A percentile compares a stretch with the other conserved stretches of the same genome.
These are phyloP conservation scores for Channallabes apus DNA, from an alignment of 2,797 vertebrate genomes.

Conservation along the genomic window DNA sequence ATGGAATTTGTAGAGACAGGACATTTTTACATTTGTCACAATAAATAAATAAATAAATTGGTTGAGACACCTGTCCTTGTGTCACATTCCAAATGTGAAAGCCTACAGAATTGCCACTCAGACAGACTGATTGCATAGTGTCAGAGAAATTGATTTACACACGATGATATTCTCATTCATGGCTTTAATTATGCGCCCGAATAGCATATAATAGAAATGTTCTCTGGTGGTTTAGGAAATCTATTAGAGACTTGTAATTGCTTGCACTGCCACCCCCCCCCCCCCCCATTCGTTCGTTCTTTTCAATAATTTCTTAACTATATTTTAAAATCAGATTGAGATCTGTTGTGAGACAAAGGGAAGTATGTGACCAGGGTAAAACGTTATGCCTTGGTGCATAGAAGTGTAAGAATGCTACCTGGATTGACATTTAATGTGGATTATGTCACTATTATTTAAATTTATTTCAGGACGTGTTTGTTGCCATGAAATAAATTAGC, in stretches of 20 bases:
- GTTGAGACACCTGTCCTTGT: background rate
- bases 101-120: background rate
- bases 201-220: slow-evolving; percentile 28
- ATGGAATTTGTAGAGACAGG: background rate
- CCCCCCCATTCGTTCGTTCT: background rate
- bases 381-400: background rate
- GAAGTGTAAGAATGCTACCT: background rate
- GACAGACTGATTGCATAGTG: slow-evolving; percentile 17
- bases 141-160: slow-evolving; percentile 67
- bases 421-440: background rate
- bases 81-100: background rate
- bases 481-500: background rate
- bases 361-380: slow-evolving; percentile 3
- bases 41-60: background rate
- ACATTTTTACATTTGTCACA: background rate
- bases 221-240: slow-evolving; percentile 72
- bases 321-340: background rate
- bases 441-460: background rate
- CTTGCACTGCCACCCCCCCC: background rate
- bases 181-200: slow-evolving; percentile 73
- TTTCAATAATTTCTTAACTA: background rate
- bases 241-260: slow-evolving; percentile 71
- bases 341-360: slow-evolving; percentile 7
- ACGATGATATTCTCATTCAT: slow-evolving; percentile 68
- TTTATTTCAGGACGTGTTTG: background rate